Base-by-base conservation (phyloP, 2,888 invertebrate genomes). In the Allolobophora icterica region DNA sequence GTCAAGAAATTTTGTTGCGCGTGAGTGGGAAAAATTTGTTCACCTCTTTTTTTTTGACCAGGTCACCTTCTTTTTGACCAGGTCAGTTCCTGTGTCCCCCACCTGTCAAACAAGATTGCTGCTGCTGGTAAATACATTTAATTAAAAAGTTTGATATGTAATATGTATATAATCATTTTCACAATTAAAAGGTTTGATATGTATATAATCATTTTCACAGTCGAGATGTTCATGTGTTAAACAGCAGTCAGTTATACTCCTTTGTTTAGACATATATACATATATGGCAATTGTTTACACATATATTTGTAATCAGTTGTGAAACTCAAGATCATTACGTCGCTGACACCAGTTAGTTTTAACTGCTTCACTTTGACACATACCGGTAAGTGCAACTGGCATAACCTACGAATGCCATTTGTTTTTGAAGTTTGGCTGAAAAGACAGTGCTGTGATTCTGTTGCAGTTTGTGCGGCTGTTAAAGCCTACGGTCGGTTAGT, bases 381-480 rank as follows among this genome's bases (percentile, higher is more conserved):
- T n/a, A 17, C n/a, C n/a, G n/a, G 17, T 71, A n/a, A n/a, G n/a
- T n/a, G 71, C 30, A 71, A 71, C 30, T 71, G 71, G 13, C 71
- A n/a, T 71, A 71, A 71, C 71, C 17, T 71, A 52, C 24, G n/a
- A 30, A 71, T n/a, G 13, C 71, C 30, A 71, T 71, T 71, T 71
- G 8, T 71, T n/a, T 52, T 71, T 30, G 6, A 71, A 71, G 71
- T 71, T 30, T 71, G n/a, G 71, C 71, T 71, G 13, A 71, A 71
- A n/a, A 71, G 30, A 71, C 30, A n/a, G 71, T n/a, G 30, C 8
- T 71, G 71, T 71, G 8, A 71, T n/a, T 87, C 38, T 87, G 38
- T 71, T 84, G 40, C 93, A 97, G 97, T 98, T 2, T 97, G 97
- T 19, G 96, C 96, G 92, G 97, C 97, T 17, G 96, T 98, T 87